Evolutionary conservation across 2,888 invertebrate genomes (phyloP).

Genomic region (Nudaria mundana): DNA sequence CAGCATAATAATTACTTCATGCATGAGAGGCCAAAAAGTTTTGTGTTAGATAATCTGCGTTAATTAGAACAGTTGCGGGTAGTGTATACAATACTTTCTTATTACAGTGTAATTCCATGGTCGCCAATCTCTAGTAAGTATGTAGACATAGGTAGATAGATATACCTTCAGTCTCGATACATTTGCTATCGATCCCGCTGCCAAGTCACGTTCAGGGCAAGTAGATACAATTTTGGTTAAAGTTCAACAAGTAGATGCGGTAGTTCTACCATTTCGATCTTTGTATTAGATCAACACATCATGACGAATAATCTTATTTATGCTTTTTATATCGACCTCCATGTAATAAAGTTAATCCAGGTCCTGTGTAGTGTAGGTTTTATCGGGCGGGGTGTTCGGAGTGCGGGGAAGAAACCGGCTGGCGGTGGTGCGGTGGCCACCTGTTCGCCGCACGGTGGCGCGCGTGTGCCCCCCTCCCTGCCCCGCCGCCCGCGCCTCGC

Average conservation of each 20-base stretch:
- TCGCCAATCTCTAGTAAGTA: too few relatives aligned
- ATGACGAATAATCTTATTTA: too few relatives aligned
- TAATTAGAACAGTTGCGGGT: too few relatives aligned
- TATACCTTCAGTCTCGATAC: constrained; percentile 36
- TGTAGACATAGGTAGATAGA: too few relatives aligned
- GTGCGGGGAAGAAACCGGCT: constrained; percentile 53
- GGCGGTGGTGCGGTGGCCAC: constrained; percentile 64
- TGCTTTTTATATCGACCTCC: constrained; percentile 58
- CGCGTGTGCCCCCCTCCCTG: constrained; percentile 36
- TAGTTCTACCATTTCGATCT: constrained; percentile 33
- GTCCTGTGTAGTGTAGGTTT: constrained; percentile 63
- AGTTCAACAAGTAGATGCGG: constrained; percentile 23
- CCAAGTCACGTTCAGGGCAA: constrained; percentile 63
- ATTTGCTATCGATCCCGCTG: constrained; percentile 56
- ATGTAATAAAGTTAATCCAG: constrained; percentile 73
- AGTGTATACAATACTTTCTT: too few relatives aligned
- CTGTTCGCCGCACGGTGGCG: constrained; percentile 61
- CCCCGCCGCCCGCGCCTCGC: constrained; percentile 25
- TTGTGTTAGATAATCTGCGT: too few relatives aligned
- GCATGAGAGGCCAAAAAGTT: too few relatives aligned
- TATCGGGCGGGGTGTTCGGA: constrained; percentile 48
- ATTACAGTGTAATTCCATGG: too few relatives aligned
- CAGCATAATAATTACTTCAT: too few relatives aligned
- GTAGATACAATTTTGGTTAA: constrained; percentile 40
- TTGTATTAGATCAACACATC: constrained; percentile 36